These are phyloP conservation scores for Aphelocoma coerulescens DNA, from an alignment of 2,113 vertebrate genomes.

Conservation along the genomic window DNA sequence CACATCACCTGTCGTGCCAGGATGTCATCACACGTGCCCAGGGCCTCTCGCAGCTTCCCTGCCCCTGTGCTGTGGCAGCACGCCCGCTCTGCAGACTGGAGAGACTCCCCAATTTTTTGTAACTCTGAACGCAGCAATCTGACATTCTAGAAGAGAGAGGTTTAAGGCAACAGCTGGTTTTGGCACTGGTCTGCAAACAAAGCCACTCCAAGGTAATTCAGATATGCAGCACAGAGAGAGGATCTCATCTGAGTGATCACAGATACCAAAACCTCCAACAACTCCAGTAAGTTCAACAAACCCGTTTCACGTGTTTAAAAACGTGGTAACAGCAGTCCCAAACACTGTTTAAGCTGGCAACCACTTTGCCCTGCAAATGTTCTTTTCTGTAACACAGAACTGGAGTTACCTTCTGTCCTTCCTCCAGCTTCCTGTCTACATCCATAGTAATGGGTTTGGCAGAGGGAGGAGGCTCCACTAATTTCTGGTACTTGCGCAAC, in stretches of 20 bases:
- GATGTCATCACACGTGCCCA: constrained; percentile 81
- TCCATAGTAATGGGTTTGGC: constrained; percentile 73
- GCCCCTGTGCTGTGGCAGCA: constrained; percentile 92
- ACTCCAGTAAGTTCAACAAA: background rate
- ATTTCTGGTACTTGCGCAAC: constrained; percentile 77
- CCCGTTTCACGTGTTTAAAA: background rate
- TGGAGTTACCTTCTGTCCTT: constrained; percentile 85
- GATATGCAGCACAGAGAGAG: background rate
- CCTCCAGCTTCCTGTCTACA: constrained; percentile 88
- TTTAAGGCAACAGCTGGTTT: background rate
- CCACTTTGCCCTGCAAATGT: background rate
- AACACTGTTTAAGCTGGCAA: background rate
- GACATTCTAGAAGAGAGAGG: constrained; percentile 76
- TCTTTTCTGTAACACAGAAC: background rate
- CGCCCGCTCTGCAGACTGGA: constrained; percentile 88
- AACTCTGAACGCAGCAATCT: constrained; percentile 83
- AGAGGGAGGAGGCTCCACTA: constrained; percentile 75
- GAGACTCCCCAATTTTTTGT: constrained; percentile 77
- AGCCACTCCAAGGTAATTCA: background rate
- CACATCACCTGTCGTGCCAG: constrained; percentile 85
- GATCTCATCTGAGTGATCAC: background rate
- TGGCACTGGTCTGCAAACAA: background rate
- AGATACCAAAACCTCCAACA: background rate
- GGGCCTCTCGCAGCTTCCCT: constrained; percentile 81
- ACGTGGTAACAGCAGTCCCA: background rate